Conservation (phyloP, 2,888 invertebrate genomes). For the Hyles lineata region DNA sequence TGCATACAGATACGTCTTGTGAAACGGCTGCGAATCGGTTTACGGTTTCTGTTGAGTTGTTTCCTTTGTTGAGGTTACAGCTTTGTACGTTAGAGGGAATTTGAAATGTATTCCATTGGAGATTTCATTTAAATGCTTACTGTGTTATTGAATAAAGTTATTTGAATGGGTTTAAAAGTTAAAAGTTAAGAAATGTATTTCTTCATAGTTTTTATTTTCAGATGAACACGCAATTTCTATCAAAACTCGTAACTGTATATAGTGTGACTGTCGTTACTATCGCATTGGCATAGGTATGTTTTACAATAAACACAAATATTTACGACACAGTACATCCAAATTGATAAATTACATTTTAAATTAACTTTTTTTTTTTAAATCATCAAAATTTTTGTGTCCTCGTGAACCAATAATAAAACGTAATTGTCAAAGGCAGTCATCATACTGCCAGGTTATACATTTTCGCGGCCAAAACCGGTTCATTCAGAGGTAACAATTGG, state of each 20-base stretch:
- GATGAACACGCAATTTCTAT: too few relatives aligned
- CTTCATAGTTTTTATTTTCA: too few relatives aligned
- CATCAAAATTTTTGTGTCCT: background rate
- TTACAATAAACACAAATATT: background rate
- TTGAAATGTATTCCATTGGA: too few relatives aligned
- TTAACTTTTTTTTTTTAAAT: background rate
- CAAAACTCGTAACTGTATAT: too few relatives aligned
- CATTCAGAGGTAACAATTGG: conserved; percentile 12
- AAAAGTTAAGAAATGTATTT: too few relatives aligned
- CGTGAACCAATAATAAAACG: background rate
- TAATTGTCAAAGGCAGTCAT: conserved; percentile 2
- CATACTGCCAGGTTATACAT: background rate
- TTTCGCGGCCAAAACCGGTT: background rate
- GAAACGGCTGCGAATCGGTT: background rate
- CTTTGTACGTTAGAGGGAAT: background rate
- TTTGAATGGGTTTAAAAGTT: background rate
- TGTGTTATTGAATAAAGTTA: background rate
- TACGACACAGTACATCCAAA: background rate
- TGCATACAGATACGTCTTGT: background rate
- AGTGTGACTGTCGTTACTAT: too few relatives aligned
- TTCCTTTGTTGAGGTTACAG: background rate
- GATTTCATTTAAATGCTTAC: background rate
- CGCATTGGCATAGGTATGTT: too few relatives aligned
- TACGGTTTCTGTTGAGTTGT: background rate
- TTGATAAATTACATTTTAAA: too few relatives aligned